phyloP scores from a whole-genome alignment of 2,113 vertebrate species.

The Arvicanthis niloticus region DNA sequence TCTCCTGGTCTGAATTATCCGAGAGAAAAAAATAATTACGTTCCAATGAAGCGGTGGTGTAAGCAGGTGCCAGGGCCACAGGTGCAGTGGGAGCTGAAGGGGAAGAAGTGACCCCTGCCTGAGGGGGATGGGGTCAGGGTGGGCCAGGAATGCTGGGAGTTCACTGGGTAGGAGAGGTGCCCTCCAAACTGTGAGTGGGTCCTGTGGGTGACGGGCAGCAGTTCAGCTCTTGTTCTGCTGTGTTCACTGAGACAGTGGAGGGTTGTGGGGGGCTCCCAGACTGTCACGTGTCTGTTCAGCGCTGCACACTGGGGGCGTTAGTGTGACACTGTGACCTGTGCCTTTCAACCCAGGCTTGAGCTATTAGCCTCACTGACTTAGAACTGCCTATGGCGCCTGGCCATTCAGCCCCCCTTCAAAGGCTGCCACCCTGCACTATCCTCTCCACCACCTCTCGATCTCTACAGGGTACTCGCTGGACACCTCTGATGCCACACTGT shows the following conservation, averaged over 20 bases:
- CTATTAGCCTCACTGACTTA: neutral
- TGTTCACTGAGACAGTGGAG: neutral
- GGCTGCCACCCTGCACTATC: neutral
- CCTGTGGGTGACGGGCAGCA: neutral
- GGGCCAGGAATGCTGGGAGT: neutral
- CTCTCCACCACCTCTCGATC: too few relatives aligned
- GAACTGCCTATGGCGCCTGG: neutral
- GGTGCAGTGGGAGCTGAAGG: neutral
- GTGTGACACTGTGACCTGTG: neutral
- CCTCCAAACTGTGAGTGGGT: conserved; percentile 57
- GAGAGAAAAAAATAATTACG: conserved; percentile 88
- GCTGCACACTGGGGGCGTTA: neutral
- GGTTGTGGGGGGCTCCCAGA: too few relatives aligned
- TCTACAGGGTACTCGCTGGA: too few relatives aligned
- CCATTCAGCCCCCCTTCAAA: neutral
- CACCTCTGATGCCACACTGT: neutral
- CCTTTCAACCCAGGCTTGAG: neutral
- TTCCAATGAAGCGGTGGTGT: conserved; percentile 83
- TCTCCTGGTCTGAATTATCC: conserved; percentile 88
- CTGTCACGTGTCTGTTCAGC: too few relatives aligned
- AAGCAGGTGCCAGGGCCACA: conserved; percentile 76
- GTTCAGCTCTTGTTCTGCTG: neutral
- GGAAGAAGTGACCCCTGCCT: conserved; percentile 82
- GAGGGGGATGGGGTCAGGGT: conserved; percentile 28
- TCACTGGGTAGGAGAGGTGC: conserved; percentile 69